Conservation (phyloP, 2,797 vertebrate species). For the Danio jaintianensis region DNA sequence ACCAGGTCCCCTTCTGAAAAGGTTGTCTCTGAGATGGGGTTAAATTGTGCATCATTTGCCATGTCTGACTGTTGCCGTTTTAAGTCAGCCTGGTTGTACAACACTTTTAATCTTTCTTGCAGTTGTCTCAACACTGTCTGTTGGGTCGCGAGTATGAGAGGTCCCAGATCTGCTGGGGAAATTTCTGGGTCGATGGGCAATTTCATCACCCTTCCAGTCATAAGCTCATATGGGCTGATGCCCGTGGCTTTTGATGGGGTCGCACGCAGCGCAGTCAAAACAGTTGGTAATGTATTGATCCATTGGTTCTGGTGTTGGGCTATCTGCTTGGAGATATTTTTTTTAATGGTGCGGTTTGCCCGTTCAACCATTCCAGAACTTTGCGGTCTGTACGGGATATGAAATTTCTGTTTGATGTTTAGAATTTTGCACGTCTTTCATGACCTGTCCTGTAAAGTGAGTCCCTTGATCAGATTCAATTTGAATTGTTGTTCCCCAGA, state of each 20-base stretch:
- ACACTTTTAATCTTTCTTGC: slow-evolving; percentile 8
- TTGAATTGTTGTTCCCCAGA: neutral
- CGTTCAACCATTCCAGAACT: neutral
- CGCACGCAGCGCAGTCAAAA: slow-evolving; percentile 14
- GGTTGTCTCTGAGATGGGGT: slow-evolving; percentile 9
- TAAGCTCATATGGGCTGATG: slow-evolving; percentile 19
- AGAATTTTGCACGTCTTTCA: neutral
- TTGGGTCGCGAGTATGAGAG: slow-evolving; percentile 3
- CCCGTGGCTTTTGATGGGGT: slow-evolving; percentile 28
- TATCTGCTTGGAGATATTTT: neutral
- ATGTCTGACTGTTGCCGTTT: slow-evolving; percentile 30
- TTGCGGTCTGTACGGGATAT: neutral
- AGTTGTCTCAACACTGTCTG: slow-evolving; percentile 21
- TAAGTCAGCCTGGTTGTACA: neutral
- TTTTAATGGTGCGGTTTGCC: neutral
- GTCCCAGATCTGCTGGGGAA: neutral
- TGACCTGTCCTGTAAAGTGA: neutral
- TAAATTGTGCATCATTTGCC: slow-evolving; percentile 10
- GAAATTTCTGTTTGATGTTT: neutral
- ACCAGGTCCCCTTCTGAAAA: slow-evolving; percentile 32
- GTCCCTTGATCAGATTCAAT: neutral
- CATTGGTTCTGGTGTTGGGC: neutral
- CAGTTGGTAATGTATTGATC: slow-evolving; percentile 21
- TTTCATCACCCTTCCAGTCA: slow-evolving; percentile 42
- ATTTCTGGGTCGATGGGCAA: slow-evolving; percentile 33